Evolutionary conservation across 2,888 invertebrate species (phyloP).

Genomic region (Cantharis rufa): DNA sequence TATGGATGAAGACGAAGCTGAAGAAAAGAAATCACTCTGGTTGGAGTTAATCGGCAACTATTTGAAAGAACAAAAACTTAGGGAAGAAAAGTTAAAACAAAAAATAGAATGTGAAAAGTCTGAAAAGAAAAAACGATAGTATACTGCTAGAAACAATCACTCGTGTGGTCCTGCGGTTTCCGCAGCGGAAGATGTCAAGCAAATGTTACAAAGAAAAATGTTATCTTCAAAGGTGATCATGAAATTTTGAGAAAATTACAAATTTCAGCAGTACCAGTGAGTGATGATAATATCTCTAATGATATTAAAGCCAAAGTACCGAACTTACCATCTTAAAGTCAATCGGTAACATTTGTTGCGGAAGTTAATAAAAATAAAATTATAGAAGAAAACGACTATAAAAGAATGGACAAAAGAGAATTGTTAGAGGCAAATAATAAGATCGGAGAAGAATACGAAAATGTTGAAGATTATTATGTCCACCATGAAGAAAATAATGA

Average conservation of each 20-base stretch:
- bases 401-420: background rate
- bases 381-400: background rate
- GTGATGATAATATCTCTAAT: background rate
- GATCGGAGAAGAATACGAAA: background rate
- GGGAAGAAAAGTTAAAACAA: conserved; percentile 77
- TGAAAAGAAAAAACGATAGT: conserved; percentile 76
- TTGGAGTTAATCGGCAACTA: conserved; percentile 85
- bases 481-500: background rate
- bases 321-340: background rate
- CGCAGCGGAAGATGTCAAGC: conserved; percentile 90
- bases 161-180: conserved; percentile 68
- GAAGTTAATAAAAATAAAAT: background rate
- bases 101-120: conserved; percentile 86
- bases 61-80: conserved; percentile 82
- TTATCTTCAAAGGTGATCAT: conserved; percentile 92
- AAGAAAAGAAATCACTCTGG: conserved; percentile 85
- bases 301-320: background rate
- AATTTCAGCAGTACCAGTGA: conserved; percentile 22
- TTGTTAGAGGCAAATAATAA: background rate
- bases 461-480: background rate
- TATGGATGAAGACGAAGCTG: conserved; percentile 77
- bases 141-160: conserved; percentile 65
- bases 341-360: background rate
- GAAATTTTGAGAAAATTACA: conserved; percentile 88
- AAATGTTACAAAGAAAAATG: conserved; percentile 93